Conservation (phyloP, 2,888 invertebrate genomes). For the Nomada ruficornis region DNA sequence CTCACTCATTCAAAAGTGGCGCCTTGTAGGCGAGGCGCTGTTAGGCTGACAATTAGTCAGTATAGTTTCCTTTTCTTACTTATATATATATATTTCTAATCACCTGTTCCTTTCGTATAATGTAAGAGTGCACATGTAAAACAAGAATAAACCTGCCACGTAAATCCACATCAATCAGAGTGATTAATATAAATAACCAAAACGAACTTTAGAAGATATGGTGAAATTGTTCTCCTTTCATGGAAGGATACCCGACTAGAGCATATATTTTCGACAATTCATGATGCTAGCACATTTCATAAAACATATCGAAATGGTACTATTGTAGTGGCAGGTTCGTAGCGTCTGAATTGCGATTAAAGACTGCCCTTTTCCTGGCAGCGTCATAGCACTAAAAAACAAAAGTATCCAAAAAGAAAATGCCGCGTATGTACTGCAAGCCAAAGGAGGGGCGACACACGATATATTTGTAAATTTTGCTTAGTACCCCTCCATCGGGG, state of each 20-base stretch:
- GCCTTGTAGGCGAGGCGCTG: too few species aligned
- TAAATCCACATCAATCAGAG: too few species aligned
- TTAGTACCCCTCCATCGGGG: not conserved
- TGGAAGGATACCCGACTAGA: not conserved
- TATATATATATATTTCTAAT: too few species aligned
- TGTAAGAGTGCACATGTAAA: too few species aligned
- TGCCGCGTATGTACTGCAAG: not conserved
- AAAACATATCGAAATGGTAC: not conserved
- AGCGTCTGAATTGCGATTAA: too few species aligned
- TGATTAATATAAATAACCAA: not conserved
- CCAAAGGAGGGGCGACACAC: not conserved
- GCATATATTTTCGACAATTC: not conserved
- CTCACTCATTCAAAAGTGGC: too few species aligned
- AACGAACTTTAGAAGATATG: not conserved
- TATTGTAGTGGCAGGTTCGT: not conserved
- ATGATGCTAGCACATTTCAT: not conserved
- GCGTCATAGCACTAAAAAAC: not conserved
- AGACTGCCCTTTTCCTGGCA: too few species aligned
- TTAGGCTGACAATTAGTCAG: too few species aligned
- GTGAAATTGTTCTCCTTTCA: not conserved
- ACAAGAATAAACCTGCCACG: too few species aligned
- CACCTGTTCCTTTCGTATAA: too few species aligned
- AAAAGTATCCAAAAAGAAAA: not conserved
- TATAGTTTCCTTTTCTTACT: not conserved
- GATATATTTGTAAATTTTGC: constrained; percentile 14